Conservation (phyloP, 1,140 invertebrate species). For the Hylaeus anthracinus region DNA sequence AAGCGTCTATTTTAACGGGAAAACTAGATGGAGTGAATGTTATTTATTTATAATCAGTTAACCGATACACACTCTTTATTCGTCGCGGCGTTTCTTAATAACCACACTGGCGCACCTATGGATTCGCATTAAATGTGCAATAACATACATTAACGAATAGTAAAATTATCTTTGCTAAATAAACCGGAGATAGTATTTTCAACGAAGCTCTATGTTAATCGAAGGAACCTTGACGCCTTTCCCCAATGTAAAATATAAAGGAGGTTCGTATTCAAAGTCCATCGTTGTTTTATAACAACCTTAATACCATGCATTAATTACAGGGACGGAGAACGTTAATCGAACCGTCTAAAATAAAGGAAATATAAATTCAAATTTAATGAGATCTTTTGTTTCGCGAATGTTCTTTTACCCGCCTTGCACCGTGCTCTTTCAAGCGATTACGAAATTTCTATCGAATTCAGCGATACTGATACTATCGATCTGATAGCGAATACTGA, state of each 20-base stretch:
- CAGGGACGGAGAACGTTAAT: neutral
- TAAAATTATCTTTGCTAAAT: slow-evolving; percentile 17
- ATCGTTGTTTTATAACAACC: neutral
- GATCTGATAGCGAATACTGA: slow-evolving; percentile 1
- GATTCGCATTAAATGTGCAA: slow-evolving; percentile 32
- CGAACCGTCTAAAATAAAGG: neutral
- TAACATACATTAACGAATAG: slow-evolving; percentile 3
- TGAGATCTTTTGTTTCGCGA: slow-evolving; percentile 8
- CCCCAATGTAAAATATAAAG: neutral
- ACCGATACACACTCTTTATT: slow-evolving; percentile 7
- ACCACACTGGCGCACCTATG: neutral
- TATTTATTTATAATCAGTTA: slow-evolving; percentile 9
- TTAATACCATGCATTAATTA: slow-evolving; percentile 10
- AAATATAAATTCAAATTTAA: slow-evolving; percentile 1
- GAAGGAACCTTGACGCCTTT: slow-evolving; percentile 5
- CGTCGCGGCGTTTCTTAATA: neutral
- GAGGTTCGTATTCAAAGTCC: neutral
- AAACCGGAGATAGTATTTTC: neutral
- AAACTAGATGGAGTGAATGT: neutral
- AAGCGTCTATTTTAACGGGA: neutral
- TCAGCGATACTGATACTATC: neutral
- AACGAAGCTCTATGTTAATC: neutral
- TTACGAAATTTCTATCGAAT: neutral
- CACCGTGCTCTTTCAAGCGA: neutral
- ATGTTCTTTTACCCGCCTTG: neutral